Base-by-base conservation (phyloP, 2,888 invertebrate genomes). In the Drepana falcataria region DNA sequence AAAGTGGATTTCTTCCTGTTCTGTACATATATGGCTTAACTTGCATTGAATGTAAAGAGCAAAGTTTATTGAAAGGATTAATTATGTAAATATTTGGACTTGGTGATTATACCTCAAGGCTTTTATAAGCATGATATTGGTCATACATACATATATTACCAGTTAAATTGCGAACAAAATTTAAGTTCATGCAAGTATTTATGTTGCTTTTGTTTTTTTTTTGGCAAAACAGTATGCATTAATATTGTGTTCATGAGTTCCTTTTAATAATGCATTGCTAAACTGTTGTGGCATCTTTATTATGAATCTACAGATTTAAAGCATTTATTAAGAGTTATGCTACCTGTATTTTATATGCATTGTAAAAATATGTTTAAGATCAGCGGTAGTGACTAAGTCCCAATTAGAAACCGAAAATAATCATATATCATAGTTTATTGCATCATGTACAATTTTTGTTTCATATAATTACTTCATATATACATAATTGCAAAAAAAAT, bases 381-480 rank as follows among this genome's bases (percentile, higher is more conserved):
- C 65, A 68, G 63, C 57, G 48, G 47, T 60, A 56, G 53, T 62
- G 56, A 55, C 63, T 57, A 65, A 59, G 58, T 61, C 54, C 60
- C 61, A 63, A 56, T 52, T 64, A 56, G 51, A 51, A 9, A 6
- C 9, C 44, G 3, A 6, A 44, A 37, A 3, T 9, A 75, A 64
- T 72, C 72, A 64, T 63, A 68, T 65, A 68, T 69, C 57, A 59
- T 63, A 58, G 54, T 61, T 66, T 66, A 44, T 2, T 44, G 44
- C 44, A 44, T 44, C 44, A 9, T 44, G 44, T 44, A 44, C 44
- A 44, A 44, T 44, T 40, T 53, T 47, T 57, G 34, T 44, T 48
- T 51, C 35, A 48, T 37, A 35, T 33, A 41, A 35, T 9, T 40
- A 52, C 52, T 47, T 49, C 6, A 44, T 47, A 34, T 47, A 35